phyloP scores from a whole-genome alignment of 2,797 vertebrate species.

The Characodon lateralis region DNA sequence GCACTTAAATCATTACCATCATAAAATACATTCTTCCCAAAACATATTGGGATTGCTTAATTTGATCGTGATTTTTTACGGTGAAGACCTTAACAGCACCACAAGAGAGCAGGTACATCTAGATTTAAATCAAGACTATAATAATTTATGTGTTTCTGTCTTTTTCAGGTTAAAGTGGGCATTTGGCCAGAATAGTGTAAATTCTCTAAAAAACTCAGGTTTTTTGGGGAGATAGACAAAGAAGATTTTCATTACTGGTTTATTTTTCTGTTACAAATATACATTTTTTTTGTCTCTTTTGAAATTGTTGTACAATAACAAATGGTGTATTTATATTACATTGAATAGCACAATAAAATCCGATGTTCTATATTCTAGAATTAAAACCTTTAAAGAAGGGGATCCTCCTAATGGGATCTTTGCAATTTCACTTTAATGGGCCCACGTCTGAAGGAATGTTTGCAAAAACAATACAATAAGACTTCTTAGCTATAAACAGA shows the following conservation, averaged over 20 bases:
- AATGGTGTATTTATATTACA: background rate
- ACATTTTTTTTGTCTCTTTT: background rate
- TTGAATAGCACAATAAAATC: background rate
- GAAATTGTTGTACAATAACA: background rate
- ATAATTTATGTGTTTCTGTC: constrained; percentile 33
- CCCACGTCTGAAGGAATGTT: background rate
- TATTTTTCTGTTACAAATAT: background rate
- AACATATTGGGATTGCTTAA: constrained; percentile 59
- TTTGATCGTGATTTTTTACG: constrained; percentile 48
- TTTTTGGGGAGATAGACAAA: background rate
- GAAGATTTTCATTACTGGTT: background rate
- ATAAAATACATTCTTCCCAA: constrained; percentile 60
- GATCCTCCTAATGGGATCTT: constrained; percentile 14
- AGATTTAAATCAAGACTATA: constrained; percentile 39
- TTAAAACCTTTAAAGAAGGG: background rate
- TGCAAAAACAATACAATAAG: too few species aligned
- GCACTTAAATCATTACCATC: constrained; percentile 70
- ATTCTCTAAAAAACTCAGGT: background rate
- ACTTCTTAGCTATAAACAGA: too few species aligned
- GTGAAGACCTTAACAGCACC: constrained; percentile 66
- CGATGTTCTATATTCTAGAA: background rate
- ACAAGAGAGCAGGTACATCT: constrained; percentile 89
- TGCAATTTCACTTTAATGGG: background rate
- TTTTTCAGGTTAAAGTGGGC: background rate
- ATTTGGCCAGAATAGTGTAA: background rate